Evolutionary conservation across 1,140 invertebrate species (phyloP), one percentile per base, ranked within the genome.

Genomic region (Macrosteles quadrilineatus): DNA sequence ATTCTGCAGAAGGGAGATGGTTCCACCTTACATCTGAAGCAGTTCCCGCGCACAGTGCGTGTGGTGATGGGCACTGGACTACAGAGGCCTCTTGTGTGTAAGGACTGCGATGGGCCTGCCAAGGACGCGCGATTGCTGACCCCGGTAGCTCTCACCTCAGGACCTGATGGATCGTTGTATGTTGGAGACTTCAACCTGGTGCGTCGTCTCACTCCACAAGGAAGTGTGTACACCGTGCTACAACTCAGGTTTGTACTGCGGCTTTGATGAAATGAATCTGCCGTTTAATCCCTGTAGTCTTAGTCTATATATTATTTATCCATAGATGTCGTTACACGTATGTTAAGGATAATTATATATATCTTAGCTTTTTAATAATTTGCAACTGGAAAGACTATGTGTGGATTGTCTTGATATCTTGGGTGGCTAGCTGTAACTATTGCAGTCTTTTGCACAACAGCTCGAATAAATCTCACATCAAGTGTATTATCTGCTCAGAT

Each of bases 111-210:
- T 76, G 93, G 93, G 0, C 85, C 89, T 25, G 94, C 95, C 2
- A 92, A 91, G 74, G 92, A 95, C 77, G 92, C 93, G 3, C 86
- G 89, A 68, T 85, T 99, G 0, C 82, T 98, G 45, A 95, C 95
- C 0, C 97, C 96, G 0, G 93, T 97, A 2, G 94, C 96, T 11
- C 81, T 99, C 31, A 92, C 97, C 1, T 93, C 93, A 27, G 96
- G 95, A 21, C 92, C 95, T 4, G 97, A 99, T 84, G 98, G 97
- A 14, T 96, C 93, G 72, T 85, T 99, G 23, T 99, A 97, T 80
- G 93, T 99, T 9, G 97, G 96, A 0, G 97, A 99, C 81, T 98
- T 97, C 78, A 98, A 99, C 84, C 86, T 97, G 40, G 92, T 99
- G 29, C 85, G 97, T 32, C 87, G 96, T 76, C 91, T 99, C 50